Evolutionary conservation across 2,797 vertebrate genomes (phyloP).

Genomic region (Micrastur ruficollis): DNA sequence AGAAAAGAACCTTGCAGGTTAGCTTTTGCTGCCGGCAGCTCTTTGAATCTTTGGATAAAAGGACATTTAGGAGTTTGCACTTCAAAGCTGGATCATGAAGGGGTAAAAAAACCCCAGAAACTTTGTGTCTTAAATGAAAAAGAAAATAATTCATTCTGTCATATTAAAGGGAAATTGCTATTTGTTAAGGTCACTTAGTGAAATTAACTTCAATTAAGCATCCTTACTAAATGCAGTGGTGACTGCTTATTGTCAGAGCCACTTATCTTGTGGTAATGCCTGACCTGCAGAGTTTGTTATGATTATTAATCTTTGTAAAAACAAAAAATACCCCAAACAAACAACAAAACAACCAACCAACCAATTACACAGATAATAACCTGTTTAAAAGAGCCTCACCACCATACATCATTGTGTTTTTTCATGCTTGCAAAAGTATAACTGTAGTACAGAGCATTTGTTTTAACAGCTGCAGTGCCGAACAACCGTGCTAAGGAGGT

Average conservation of each 20-base stretch:
- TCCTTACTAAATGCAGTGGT: background rate
- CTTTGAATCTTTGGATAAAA: background rate
- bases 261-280: background rate
- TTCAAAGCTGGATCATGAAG: background rate
- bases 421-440: background rate
- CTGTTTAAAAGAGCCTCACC: background rate
- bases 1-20: background rate
- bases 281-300: background rate
- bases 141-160: background rate
- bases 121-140: background rate
- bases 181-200: conserved; percentile 21
- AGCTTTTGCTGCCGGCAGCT: background rate
- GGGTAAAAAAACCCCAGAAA: background rate
- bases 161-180: background rate
- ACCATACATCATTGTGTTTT: background rate
- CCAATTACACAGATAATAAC: conserved; percentile 13
- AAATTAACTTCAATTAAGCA: conserved; percentile 39
- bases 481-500: background rate
- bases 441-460: background rate
- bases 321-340: background rate
- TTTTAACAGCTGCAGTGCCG: background rate
- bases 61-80: background rate
- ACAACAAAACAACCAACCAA: background rate
- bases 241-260: conserved; percentile 2
- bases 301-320: conserved; percentile 13